Evolutionary conservation across 2,888 invertebrate species (phyloP).

Genomic region (Mystacides longicornis): DNA sequence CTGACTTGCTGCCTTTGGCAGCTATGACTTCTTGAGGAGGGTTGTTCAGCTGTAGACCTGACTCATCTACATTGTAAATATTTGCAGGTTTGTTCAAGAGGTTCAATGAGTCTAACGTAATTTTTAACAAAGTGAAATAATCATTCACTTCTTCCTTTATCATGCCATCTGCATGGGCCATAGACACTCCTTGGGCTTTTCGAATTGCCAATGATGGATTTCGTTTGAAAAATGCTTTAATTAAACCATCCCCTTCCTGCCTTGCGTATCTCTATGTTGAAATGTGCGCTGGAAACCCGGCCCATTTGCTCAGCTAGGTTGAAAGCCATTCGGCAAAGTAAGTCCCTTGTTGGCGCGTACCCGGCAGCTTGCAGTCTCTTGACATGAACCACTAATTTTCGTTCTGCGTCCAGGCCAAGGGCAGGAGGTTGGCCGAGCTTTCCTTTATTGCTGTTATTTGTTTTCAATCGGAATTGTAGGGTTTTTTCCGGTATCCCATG

Average conservation of each 20-base stretch:
- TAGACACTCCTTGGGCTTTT: neutral
- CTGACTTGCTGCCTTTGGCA: slow-evolving; percentile 30
- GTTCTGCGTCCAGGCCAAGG: neutral
- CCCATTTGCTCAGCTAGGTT: neutral
- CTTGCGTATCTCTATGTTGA: neutral
- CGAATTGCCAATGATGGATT: slow-evolving; percentile 4
- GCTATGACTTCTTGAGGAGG: slow-evolving; percentile 32
- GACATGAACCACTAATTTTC: neutral
- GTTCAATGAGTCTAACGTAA: slow-evolving; percentile 25
- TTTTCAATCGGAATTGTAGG: neutral
- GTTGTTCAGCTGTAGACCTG: slow-evolving; percentile 33
- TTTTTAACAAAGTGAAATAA: neutral
- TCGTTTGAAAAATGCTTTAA: neutral
- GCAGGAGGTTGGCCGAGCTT: neutral
- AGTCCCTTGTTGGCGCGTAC: neutral
- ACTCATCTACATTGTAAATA: slow-evolving; percentile 35
- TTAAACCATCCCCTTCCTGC: neutral
- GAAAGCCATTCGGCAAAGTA: neutral
- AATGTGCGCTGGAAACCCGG: neutral
- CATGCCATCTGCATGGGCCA: neutral
- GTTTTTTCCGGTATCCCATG: neutral
- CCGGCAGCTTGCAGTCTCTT: neutral
- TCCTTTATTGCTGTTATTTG: neutral
- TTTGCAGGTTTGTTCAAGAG: slow-evolving; percentile 28
- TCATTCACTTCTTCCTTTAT: neutral